A percentile compares a stretch with the other conserved stretches of the same genome.
Evolutionary conservation across 2,888 invertebrate genomes (phyloP).

Genomic region (Dasysyrphus albostriatus): DNA sequence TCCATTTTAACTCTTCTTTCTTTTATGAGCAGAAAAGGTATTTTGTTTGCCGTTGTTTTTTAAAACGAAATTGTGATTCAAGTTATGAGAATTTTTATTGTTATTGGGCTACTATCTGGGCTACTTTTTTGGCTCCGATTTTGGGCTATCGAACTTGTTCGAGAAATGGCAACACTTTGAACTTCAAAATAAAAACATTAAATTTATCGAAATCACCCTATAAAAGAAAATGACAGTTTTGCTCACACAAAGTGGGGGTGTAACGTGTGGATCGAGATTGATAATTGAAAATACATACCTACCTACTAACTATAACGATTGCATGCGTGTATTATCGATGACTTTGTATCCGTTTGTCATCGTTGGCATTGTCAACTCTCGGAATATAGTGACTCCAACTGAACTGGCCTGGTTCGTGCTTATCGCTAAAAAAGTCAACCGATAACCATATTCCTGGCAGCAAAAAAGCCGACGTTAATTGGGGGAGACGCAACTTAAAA

Average conservation of each 20-base stretch:
- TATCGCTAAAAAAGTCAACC: constrained; percentile 46
- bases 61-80: too few relatives aligned
- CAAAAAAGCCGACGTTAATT: constrained; percentile 52
- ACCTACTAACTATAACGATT: constrained; percentile 45
- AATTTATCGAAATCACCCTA: neutral
- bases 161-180: too few relatives aligned
- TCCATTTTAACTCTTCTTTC: too few relatives aligned
- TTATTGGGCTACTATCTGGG: too few relatives aligned
- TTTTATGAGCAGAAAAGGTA: too few relatives aligned
- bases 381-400: constrained; percentile 32
- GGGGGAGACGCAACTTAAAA: constrained; percentile 39
- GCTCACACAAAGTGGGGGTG: neutral
- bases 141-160: too few relatives aligned
- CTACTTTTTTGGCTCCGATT: too few relatives aligned
- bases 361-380: neutral
- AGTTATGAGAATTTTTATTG: too few relatives aligned
- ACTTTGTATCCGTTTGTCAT: neutral
- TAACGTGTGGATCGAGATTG: constrained; percentile 39
- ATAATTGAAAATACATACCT: constrained; percentile 66
- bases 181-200: too few relatives aligned
- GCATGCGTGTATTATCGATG: constrained; percentile 11
- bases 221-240: neutral
- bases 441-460: constrained; percentile 50
- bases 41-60: too few relatives aligned
- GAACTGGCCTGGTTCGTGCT: constrained; percentile 49